Base-by-base conservation (phyloP, 2,113 vertebrate species). In the Centropus unirufus region DNA sequence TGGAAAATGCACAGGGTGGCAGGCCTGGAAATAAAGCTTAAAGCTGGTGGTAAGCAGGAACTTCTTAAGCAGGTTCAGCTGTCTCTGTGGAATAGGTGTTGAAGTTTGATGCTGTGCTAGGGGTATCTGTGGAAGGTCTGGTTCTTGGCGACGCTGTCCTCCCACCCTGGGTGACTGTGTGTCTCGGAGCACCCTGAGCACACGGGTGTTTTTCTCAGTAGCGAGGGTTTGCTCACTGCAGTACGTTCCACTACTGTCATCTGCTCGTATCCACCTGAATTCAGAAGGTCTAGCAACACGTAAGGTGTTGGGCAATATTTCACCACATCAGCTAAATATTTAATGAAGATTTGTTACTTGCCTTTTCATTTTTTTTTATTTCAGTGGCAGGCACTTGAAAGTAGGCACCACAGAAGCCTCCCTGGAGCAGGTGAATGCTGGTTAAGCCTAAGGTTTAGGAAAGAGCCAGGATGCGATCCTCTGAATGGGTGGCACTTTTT, bases 101-200 rank as follows among this genome's bases (percentile, higher is more conserved):
- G 94, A 61, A 30, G 49, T 14, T 40, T 32, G 40, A 27, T 49
- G 29, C 42, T 57, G 26, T 72, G 52, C 58, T 70, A 49, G 83
- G 83, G 90, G 66, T 29, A 67, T 52, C n/a, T 30, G 8, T 23
- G 55, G 89, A 61, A 79, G 90, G 91, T 94, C 95, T 94, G 92
- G 63, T 55, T 92, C 75, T 81, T 3, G 3, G 32, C 88, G 34
- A 66, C 87, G 66, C 61, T 70, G 44, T 68, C 86, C 62, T 87
- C 5, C 2, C 55, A 49, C 90, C 92, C 75, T 6, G 0, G 2
- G 62, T 44, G 81, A 47, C 8, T 5, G 19, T 11, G 44, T 36
- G 67, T 80, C 96, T 76, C 49, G 0, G 32, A 91, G 64, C 14
- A 19, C 34, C 3, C 9, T 1, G 12, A 19, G 14, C 27, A 1